Evolutionary conservation across 92 coral and sea anemone species (phyloP).

Genomic region (Siderastrea siderea): DNA sequence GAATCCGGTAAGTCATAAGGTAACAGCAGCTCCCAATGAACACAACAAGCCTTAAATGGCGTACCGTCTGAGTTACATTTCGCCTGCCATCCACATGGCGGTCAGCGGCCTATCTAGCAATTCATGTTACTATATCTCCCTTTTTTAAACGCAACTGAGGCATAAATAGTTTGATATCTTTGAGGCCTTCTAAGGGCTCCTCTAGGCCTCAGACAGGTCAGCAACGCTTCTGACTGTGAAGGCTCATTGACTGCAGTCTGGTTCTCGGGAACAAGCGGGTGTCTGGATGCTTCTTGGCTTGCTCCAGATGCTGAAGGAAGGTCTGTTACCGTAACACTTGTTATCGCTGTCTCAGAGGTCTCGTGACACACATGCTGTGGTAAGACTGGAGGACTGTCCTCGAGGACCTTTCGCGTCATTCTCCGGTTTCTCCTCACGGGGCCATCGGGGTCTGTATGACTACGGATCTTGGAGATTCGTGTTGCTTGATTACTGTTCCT

Average conservation of each 20-base stretch:
- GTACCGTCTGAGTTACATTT: too few relatives aligned
- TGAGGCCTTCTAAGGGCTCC: too few relatives aligned
- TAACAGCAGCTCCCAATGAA: not conserved
- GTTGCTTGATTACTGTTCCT: slow-evolving; percentile 32
- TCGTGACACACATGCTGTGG: not conserved
- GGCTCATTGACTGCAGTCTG: not conserved
- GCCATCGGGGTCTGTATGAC: slow-evolving; percentile 44
- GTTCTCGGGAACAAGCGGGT: too few relatives aligned
- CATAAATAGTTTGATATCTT: too few relatives aligned
- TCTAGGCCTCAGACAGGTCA: not conserved
- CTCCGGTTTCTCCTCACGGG: slow-evolving; percentile 52
- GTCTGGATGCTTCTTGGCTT: not conserved
- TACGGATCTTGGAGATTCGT: slow-evolving; percentile 56
- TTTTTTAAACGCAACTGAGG: too few relatives aligned
- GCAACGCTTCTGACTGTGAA: not conserved
- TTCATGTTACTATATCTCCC: too few relatives aligned
- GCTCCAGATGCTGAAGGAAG: not conserved
- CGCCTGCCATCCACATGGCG: too few relatives aligned
- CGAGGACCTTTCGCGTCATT: slow-evolving; percentile 34
- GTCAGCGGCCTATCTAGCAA: too few relatives aligned
- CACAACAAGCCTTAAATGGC: not conserved
- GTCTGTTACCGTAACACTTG: not conserved
- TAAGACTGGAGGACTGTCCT: not conserved
- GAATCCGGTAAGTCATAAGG: not conserved
- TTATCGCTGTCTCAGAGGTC: not conserved